phyloP scores from a whole-genome alignment of 1,140 invertebrate species.

The Hylaeus volcanicus region DNA sequence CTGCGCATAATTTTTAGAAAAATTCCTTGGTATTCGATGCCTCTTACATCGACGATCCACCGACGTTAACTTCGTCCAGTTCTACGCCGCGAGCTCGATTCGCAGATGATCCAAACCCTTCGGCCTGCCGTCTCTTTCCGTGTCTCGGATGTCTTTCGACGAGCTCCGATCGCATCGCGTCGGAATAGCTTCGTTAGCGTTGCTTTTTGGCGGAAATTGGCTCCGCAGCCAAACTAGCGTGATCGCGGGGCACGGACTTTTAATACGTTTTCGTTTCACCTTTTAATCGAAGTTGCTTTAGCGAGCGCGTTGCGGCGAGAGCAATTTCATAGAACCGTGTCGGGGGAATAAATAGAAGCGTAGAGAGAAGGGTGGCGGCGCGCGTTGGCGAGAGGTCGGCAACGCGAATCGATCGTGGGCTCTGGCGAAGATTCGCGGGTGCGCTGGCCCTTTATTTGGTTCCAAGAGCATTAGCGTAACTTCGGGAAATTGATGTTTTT shows the following conservation, averaged over 20 bases:
- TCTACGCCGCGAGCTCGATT: too few relatives aligned
- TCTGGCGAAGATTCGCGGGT: slow-evolving; percentile 1
- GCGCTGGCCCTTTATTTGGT: slow-evolving; percentile 5
- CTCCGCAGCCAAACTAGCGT: not conserved
- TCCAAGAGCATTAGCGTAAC: slow-evolving; percentile 14
- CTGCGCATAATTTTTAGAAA: too few relatives aligned
- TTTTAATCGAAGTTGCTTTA: slow-evolving; percentile 6
- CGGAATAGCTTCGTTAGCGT: too few relatives aligned
- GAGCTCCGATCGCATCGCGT: too few relatives aligned
- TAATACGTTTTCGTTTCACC: slow-evolving; percentile 8
- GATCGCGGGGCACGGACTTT: not conserved
- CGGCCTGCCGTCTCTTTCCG: too few relatives aligned
- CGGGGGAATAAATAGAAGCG: slow-evolving; percentile 7
- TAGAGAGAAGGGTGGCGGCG: not conserved
- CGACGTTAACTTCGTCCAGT: too few relatives aligned
- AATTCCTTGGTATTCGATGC: too few relatives aligned
- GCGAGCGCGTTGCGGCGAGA: slow-evolving; percentile 9
- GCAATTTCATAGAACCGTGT: slow-evolving; percentile 16
- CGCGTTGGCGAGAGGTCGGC: not conserved
- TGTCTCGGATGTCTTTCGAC: too few relatives aligned
- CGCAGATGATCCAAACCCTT: too few relatives aligned
- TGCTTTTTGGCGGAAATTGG: not conserved
- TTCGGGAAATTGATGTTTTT: slow-evolving; percentile 22
- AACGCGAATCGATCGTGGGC: slow-evolving; percentile 4
- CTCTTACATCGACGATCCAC: too few relatives aligned